phyloP scores from a whole-genome alignment of 2,888 invertebrate species.

The Harmothoe impar region DNA sequence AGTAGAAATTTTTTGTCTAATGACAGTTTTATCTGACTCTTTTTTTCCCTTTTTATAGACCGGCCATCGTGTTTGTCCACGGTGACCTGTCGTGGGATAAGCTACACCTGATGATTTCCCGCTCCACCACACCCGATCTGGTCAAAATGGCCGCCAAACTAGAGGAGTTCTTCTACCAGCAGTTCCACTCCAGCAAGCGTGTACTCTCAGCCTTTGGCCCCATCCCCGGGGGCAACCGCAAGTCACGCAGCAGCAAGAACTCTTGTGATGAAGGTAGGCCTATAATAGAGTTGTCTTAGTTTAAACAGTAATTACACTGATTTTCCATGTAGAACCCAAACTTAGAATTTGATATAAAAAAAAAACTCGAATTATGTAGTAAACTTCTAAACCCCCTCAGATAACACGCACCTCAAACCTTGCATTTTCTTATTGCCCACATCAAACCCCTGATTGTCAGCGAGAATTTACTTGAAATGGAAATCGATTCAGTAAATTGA shows the following conservation, averaged over 20 bases:
- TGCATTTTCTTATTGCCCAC: too few species aligned
- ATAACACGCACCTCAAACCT: too few species aligned
- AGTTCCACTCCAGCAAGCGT: conserved; percentile 96
- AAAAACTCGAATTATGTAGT: too few species aligned
- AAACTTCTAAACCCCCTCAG: too few species aligned
- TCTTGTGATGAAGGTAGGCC: conserved; percentile 56
- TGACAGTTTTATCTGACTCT: background rate
- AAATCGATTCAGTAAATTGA: too few species aligned
- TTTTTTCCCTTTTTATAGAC: conserved; percentile 83
- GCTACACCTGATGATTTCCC: conserved; percentile 97
- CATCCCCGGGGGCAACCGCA: conserved; percentile 79
- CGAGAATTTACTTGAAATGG: too few species aligned
- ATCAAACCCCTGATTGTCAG: too few species aligned
- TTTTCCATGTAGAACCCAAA: too few species aligned
- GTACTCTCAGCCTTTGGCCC: conserved; percentile 90
- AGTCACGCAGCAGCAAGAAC: conserved; percentile 52
- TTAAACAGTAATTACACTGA: too few species aligned
- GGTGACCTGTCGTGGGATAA: conserved; percentile 97
- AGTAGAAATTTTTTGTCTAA: too few species aligned
- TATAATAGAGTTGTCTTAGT: too few species aligned
- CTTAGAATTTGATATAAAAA: too few species aligned
- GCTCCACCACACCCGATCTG: conserved; percentile 97
- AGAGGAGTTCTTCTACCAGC: conserved; percentile 98
- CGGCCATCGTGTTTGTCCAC: conserved; percentile 95
- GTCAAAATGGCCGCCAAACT: conserved; percentile 98